Evolutionary conservation across 1,140 invertebrate species (phyloP).

Genomic region (Idris sp.): DNA sequence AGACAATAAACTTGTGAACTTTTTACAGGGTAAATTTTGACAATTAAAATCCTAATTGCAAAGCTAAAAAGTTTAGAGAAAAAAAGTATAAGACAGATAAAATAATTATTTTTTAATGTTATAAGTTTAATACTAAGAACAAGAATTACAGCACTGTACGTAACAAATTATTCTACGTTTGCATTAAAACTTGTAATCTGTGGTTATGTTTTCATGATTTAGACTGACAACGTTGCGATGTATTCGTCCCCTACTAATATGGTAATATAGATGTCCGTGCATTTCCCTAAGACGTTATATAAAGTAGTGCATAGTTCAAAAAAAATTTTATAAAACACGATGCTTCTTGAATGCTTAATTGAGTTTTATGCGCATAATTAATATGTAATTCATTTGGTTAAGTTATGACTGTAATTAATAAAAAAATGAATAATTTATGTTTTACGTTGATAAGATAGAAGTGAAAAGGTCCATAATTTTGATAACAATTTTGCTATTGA

Average conservation of each 20-base stretch:
- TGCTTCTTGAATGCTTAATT: conserved; percentile 2
- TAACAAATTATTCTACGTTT: conserved; percentile 13
- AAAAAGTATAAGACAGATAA: too few relatives aligned
- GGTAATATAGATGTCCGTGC: conserved; percentile 16
- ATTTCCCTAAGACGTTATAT: conserved; percentile 11
- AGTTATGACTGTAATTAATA: background rate
- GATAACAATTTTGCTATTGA: too few relatives aligned
- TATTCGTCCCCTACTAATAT: conserved; percentile 14
- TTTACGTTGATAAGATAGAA: too few relatives aligned
- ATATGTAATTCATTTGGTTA: conserved; percentile 2
- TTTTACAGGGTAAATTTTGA: too few relatives aligned
- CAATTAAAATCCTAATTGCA: too few relatives aligned
- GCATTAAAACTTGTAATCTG: conserved; percentile 24
- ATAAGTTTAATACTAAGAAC: too few relatives aligned
- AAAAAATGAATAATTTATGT: background rate
- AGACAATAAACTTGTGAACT: too few relatives aligned
- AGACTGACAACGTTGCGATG: conserved; percentile 13
- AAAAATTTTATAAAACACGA: conserved; percentile 9
- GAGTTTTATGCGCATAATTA: conserved; percentile 7
- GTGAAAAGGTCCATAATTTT: too few relatives aligned
- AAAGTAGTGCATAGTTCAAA: background rate
- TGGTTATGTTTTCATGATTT: conserved; percentile 21
- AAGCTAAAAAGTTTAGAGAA: too few relatives aligned
- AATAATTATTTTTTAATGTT: too few relatives aligned
- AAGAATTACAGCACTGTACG: background rate